phyloP scores from a whole-genome alignment of 2,797 vertebrate genomes.

The Chrysocyon brachyurus region DNA sequence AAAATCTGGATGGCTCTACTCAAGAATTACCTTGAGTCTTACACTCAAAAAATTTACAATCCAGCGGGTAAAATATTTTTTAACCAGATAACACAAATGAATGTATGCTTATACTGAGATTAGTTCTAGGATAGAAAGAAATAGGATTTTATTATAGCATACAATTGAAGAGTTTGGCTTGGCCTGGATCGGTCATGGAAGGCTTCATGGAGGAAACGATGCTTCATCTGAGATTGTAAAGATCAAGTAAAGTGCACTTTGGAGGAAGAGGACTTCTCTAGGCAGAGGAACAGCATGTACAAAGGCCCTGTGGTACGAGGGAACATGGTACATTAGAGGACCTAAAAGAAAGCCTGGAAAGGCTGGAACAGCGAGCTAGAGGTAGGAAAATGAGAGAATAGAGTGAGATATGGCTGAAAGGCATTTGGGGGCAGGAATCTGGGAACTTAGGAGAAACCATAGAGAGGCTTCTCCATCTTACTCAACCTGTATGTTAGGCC shows the following conservation, averaged over 20 bases:
- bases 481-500: background rate
- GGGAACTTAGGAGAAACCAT: background rate
- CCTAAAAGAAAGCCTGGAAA: background rate
- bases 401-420: background rate
- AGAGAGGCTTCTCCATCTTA: background rate
- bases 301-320: background rate
- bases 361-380: background rate
- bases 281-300: background rate
- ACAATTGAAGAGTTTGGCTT: background rate
- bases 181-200: background rate
- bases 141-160: background rate
- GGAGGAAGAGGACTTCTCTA: background rate
- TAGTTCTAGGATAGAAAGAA: conserved; percentile 10
- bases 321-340: background rate
- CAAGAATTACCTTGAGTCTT: background rate
- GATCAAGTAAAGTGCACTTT: background rate
- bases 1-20: conserved; percentile 15
- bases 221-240: background rate
- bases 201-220: background rate
- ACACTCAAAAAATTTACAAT: conserved; percentile 2
- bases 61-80: background rate
- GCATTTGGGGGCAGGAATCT: background rate
- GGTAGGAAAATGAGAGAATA: background rate
- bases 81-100: conserved; percentile 4
- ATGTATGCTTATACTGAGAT: conserved; percentile 27